Base-by-base conservation (phyloP, 2,797 vertebrate genomes). In the Peromyscus nudipes region DNA sequence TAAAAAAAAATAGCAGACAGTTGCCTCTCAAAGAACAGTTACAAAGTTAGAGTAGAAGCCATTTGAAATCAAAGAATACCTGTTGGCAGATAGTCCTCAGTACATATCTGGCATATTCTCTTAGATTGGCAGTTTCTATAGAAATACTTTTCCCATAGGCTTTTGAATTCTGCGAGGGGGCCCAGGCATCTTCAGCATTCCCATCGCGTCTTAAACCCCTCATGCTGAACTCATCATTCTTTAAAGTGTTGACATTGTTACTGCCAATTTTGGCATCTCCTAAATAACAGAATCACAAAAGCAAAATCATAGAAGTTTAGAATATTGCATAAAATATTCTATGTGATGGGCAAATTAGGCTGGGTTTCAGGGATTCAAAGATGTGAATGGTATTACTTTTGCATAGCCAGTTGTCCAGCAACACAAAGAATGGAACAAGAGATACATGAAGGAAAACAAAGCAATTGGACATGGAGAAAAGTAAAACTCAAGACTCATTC, bases 81-180 rank as follows among this genome's bases (percentile, higher is more conserved):
- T 99, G 98, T 79, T 99, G 98, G 90, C 99, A 99, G 93, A 99
- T 98, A 0, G 98, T 98, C 92, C 98, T 98, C 40, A 99, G 97
- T 8, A 99, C 98, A 0, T 99, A 98, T 98, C 98, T 97, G 12
- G 98, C 98, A 4, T 99, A 99, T 93, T 99, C 98, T 85, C 98
- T 98, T 69, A 99, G 95, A 64, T 98, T 98, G 76, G 99, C 98
- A 0, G 98, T 99, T 97, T 99, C 99, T 52, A 98, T 97, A 84
- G 98, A 98, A 95, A 98, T 94, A 43, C 97, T 85, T 94, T 98
- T 98, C 52, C 98, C 98, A 0, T 98, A 97, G 6, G 98, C 81
- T 64, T 98, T 98, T 81, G 98, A 25, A 52, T 95, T 11, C 8
- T 97, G 98, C 21, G 98, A 95, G 64, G 98, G 84, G 7, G 91